Evolutionary conservation across 2,888 invertebrate species (phyloP).

Genomic region (Octonoba sinensis): DNA sequence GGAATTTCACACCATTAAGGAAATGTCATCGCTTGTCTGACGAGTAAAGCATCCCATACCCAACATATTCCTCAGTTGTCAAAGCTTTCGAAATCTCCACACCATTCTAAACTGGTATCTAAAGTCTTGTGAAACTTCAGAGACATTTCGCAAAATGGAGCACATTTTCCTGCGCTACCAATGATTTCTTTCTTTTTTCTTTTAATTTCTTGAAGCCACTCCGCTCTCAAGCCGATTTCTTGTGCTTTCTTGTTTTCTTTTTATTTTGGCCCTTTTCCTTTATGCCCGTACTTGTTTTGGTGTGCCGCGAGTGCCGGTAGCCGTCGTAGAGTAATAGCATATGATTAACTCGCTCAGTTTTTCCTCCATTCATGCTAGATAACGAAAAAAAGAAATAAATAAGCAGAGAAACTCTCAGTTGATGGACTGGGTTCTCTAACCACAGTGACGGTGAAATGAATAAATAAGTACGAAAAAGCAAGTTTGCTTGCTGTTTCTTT

Average conservation of each 20-base stretch:
- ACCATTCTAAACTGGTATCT: no score
- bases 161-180: no score
- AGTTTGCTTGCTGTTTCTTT: not conserved
- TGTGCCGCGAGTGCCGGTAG: constrained; percentile 29
- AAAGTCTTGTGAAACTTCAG: no score
- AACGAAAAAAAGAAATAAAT: no score
- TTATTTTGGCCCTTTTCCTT: constrained; percentile 14
- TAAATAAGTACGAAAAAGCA: constrained; percentile 28
- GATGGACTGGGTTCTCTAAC: constrained; percentile 25
- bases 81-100: no score
- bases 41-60: no score
- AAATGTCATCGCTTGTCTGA: no score
- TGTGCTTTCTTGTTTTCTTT: constrained; percentile 9
- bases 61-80: no score
- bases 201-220: not conserved
- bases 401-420: not conserved
- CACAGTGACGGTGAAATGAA: constrained; percentile 29
- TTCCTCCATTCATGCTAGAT: not conserved
- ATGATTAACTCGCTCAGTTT: constrained; percentile 41
- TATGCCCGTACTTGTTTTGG: constrained; percentile 24
- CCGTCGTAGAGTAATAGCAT: constrained; percentile 43
- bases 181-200: no score
- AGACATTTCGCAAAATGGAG: no score
- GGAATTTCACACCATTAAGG: no score
- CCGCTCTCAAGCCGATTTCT: constrained; percentile 1